These are phyloP conservation scores for Pantherophis alleghaniensis DNA, from an alignment of 2,797 vertebrate genomes.

Conservation along the genomic window DNA sequence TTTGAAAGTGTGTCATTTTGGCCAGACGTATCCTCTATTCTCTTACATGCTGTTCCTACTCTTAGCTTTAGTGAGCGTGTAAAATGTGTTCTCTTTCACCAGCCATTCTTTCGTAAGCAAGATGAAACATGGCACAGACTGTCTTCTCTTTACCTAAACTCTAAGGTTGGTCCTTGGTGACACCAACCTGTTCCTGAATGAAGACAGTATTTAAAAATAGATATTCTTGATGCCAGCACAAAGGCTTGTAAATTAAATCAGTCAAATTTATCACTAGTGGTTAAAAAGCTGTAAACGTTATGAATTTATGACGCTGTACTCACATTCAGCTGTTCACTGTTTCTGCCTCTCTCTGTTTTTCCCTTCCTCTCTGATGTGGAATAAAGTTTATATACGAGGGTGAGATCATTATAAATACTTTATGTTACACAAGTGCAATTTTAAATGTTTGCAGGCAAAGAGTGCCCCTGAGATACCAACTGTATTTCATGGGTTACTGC, in stretches of 20 bases:
- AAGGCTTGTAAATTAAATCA: constrained; percentile 69
- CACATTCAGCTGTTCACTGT: constrained; percentile 65
- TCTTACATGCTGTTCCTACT: neutral
- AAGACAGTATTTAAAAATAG: constrained; percentile 55
- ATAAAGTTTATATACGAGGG: constrained; percentile 71
- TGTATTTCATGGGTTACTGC: constrained; percentile 63
- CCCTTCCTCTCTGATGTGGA: constrained; percentile 54
- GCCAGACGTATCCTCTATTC: neutral
- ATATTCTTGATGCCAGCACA: constrained; percentile 57
- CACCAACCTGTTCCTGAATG: constrained; percentile 21
- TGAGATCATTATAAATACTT: constrained; percentile 74
- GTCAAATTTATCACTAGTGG: constrained; percentile 66
- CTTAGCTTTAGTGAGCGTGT: neutral
- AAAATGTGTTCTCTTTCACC: neutral
- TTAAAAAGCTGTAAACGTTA: constrained; percentile 68
- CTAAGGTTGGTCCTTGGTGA: neutral
- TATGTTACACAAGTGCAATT: constrained; percentile 68
- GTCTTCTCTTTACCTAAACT: constrained; percentile 31
- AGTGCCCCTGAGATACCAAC: constrained; percentile 63
- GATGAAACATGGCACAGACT: neutral
- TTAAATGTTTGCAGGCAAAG: constrained; percentile 69
- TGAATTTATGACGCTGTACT: constrained; percentile 67
- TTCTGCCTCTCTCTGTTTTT: constrained; percentile 64
- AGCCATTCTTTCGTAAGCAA: neutral
- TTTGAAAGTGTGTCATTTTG: neutral